Conservation (phyloP, 2,888 invertebrate species). For the Drosophila paramelanica region DNA sequence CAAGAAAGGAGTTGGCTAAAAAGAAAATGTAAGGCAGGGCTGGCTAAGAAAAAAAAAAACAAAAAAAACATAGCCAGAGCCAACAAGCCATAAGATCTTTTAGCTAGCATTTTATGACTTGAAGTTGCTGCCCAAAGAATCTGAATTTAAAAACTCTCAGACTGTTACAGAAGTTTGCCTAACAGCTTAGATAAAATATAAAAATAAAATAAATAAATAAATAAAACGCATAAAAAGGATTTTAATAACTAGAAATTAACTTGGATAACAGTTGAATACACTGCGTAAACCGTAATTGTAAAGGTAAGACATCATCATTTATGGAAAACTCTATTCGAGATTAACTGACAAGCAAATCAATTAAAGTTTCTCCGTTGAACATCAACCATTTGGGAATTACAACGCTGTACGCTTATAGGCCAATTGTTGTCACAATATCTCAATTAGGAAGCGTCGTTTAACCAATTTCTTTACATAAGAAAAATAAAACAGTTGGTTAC, state of each 20-base stretch:
- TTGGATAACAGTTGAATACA: conserved; percentile 8
- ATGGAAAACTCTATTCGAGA: neutral
- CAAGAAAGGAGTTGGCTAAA: conserved; percentile 56
- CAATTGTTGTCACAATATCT: neutral
- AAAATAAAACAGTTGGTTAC: conserved; percentile 1
- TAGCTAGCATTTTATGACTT: conserved; percentile 53
- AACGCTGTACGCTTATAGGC: neutral
- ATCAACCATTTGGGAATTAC: neutral
- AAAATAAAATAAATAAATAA: neutral
- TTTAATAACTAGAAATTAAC: conserved; percentile 30
- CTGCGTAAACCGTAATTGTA: neutral
- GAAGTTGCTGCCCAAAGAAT: conserved; percentile 43
- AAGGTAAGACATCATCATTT: neutral
- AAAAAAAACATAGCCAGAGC: conserved; percentile 27
- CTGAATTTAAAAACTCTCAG: conserved; percentile 50
- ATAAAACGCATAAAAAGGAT: conserved; percentile 5
- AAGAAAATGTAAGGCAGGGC: conserved; percentile 22
- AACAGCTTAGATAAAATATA: conserved; percentile 24
- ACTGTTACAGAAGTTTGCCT: conserved; percentile 20
- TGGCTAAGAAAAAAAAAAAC: conserved; percentile 20
- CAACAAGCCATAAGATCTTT: conserved; percentile 55
- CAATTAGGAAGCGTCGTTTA: conserved; percentile 20
- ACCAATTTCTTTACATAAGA: conserved; percentile 6
- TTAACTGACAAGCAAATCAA: neutral
- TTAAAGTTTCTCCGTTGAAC: neutral